Evolutionary conservation across 2,888 invertebrate genomes (phyloP).

Genomic region (Ptychoptera albimana): DNA sequence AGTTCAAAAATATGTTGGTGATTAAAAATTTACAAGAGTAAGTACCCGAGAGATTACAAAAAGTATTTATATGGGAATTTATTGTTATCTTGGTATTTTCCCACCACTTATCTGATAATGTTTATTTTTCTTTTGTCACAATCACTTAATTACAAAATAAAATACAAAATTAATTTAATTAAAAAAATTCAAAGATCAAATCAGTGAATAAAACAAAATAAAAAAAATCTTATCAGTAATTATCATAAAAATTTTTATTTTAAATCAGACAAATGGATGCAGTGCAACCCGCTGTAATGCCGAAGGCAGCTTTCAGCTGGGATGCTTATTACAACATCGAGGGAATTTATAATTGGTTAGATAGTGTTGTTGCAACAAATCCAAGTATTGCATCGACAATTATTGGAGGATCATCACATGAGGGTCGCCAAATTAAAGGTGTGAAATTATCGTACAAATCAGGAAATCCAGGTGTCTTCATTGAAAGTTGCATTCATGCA

Average conservation of each 20-base stretch:
- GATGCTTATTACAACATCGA: constrained; percentile 39
- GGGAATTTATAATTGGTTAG: constrained; percentile 43
- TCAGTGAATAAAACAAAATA: no score
- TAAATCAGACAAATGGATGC: constrained; percentile 33
- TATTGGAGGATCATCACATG: constrained; percentile 38
- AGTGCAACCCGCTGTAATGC: constrained; percentile 21
- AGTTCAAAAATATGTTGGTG: neutral
- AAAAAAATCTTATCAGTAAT: no score
- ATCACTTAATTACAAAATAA: no score
- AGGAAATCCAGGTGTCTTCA: constrained; percentile 34
- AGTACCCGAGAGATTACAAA: neutral
- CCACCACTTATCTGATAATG: no score
- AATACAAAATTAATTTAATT: no score
- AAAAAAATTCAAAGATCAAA: no score
- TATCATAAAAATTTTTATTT: neutral
- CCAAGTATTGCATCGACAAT: constrained; percentile 34
- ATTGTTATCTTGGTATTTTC: no score
- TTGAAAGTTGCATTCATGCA: constrained; percentile 40
- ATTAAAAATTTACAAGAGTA: constrained; percentile 7
- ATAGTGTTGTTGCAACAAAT: constrained; percentile 30
- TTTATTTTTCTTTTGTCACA: no score
- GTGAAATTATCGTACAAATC: constrained; percentile 30
- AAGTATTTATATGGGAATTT: no score
- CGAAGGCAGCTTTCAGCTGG: constrained; percentile 34
- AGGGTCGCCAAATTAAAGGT: constrained; percentile 42